Evolutionary conservation across 1,140 invertebrate genomes (phyloP).

Genomic region (Achroia grisella): DNA sequence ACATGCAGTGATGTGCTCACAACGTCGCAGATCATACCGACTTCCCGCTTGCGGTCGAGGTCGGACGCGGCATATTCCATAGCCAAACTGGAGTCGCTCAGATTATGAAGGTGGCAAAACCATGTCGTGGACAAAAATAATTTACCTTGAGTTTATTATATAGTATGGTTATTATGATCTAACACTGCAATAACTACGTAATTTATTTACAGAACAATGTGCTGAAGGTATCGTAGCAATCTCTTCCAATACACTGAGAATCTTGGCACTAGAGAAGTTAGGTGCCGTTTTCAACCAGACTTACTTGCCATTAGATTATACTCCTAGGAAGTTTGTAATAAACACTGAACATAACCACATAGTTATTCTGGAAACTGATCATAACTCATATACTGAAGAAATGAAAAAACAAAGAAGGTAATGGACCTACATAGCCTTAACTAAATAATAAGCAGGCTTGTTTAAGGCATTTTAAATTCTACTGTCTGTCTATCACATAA

Average conservation of each 20-base stretch:
- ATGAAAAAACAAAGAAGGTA: constrained; percentile 93
- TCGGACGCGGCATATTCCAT: constrained; percentile 68
- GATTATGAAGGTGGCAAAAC: constrained; percentile 68
- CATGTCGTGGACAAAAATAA: constrained; percentile 60
- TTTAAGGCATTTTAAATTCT: no score
- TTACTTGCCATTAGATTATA: constrained; percentile 93
- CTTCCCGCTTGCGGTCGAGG: constrained; percentile 47
- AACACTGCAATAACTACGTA: background rate
- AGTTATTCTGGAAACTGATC: constrained; percentile 96
- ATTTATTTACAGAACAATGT: constrained; percentile 87
- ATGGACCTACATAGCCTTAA: no score
- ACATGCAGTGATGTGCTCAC: constrained; percentile 59
- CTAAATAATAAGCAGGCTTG: no score
- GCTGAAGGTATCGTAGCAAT: constrained; percentile 99
- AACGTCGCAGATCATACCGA: constrained; percentile 54
- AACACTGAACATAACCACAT: constrained; percentile 95
- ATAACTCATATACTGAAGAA: constrained; percentile 98
- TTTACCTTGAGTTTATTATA: no score
- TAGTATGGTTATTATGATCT: no score
- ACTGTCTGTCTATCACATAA: no score
- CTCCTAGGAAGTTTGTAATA: constrained; percentile 95
- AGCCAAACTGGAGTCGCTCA: constrained; percentile 64
- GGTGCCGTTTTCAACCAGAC: constrained; percentile 99
- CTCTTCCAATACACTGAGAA: constrained; percentile 96
- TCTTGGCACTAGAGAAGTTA: constrained; percentile 98